A percentile compares a stretch with the other conserved stretches of the same genome.
These are phyloP conservation scores for Drosophila meridionalis DNA, from an alignment of 2,888 invertebrate species.

Conservation along the genomic window DNA sequence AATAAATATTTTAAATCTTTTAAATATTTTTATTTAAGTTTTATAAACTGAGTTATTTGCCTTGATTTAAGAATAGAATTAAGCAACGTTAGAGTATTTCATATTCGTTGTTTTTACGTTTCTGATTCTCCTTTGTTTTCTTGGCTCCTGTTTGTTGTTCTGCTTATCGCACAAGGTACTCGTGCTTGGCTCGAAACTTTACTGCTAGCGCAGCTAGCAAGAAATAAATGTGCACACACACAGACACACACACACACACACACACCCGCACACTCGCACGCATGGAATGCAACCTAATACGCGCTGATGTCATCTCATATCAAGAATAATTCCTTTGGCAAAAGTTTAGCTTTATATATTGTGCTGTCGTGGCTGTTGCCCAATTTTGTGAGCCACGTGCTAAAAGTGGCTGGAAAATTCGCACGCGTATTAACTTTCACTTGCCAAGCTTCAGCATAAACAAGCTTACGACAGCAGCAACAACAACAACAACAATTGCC, in stretches of 20 bases:
- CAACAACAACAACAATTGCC: constrained; percentile 26
- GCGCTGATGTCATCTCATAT: constrained; percentile 72
- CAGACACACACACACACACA: constrained; percentile 2
- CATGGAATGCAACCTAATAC: constrained; percentile 56
- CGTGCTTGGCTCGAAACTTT: constrained; percentile 59
- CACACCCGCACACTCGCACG: constrained; percentile 7
- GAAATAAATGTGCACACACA: constrained; percentile 18
- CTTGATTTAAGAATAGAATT: neutral
- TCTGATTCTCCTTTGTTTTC: constrained; percentile 7
- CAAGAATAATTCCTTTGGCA: constrained; percentile 70
- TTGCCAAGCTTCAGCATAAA: constrained; percentile 61
- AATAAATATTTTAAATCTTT: neutral
- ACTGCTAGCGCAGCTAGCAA: constrained; percentile 42
- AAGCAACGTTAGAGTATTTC: neutral
- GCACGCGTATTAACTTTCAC: constrained; percentile 77
- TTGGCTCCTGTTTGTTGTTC: constrained; percentile 25
- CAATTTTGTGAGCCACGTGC: constrained; percentile 26
- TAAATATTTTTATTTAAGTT: neutral
- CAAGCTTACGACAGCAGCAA: constrained; percentile 58
- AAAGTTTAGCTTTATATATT: constrained; percentile 60
- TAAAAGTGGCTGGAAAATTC: constrained; percentile 60
- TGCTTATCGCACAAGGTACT: constrained; percentile 62
- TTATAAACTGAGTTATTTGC: neutral
- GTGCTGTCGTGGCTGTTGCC: constrained; percentile 21
- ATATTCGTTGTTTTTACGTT: neutral